A percentile compares a stretch with the other conserved stretches of the same genome.
Conservation (phyloP, 2,797 vertebrate species). For the Sebastes steindachneri region DNA sequence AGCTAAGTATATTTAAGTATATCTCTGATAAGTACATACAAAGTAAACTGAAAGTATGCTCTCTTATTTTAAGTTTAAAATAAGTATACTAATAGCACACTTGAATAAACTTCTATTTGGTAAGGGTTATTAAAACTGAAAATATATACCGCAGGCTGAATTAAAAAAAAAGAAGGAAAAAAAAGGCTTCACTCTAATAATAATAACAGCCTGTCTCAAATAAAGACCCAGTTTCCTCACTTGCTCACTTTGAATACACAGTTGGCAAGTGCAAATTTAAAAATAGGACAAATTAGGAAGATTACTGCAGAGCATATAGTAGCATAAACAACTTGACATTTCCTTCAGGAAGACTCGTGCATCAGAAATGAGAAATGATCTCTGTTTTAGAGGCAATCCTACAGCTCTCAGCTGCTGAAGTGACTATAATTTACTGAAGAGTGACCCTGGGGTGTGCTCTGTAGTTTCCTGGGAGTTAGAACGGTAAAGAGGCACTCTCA, state of each 20-base stretch:
- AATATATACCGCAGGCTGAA: neutral
- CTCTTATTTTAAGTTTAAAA: too few relatives aligned
- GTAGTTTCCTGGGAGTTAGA: conserved; percentile 7
- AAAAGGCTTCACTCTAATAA: neutral
- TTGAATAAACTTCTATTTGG: too few relatives aligned
- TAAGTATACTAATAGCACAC: too few relatives aligned
- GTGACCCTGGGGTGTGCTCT: conserved; percentile 1
- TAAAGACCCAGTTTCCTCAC: neutral
- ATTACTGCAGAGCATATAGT: neutral
- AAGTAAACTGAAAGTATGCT: too few relatives aligned
- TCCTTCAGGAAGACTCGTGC: neutral
- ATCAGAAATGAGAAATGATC: neutral
- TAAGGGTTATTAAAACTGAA: neutral
- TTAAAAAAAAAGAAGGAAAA: too few relatives aligned
- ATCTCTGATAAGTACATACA: too few relatives aligned
- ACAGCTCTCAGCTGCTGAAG: neutral
- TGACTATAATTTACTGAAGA: conserved; percentile 13
- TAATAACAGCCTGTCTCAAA: neutral
- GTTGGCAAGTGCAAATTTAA: neutral
- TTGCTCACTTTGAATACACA: neutral
- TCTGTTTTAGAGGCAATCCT: neutral
- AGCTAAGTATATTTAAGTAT: too few relatives aligned
- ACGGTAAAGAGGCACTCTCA: conserved; percentile 10
- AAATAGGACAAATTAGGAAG: neutral
- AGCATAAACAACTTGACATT: conserved; percentile 42